Percentiles rank a stretch among this genome's conserved stretches.
phyloP scores from a whole-genome alignment of 2,888 invertebrate species.

The Magallana nippona region DNA sequence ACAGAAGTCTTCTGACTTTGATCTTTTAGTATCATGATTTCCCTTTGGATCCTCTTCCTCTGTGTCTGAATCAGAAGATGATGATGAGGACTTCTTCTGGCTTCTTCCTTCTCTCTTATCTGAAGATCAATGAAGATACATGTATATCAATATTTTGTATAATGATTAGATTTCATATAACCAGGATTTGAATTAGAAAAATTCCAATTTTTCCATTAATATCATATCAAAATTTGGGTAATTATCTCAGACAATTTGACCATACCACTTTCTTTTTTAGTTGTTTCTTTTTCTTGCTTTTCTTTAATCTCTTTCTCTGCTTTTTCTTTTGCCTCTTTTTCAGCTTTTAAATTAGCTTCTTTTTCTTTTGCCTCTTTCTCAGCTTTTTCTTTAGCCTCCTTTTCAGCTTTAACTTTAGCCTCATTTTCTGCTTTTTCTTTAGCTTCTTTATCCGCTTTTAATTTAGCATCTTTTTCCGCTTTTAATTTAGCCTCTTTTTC shows the following conservation, averaged over 20 bases:
- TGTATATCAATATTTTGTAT: neutral
- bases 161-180: too few relatives aligned
- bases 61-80: slow-evolving; percentile 33
- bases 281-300: neutral
- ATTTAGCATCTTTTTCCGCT: neutral
- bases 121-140: neutral
- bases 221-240: too few relatives aligned
- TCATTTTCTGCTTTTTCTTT: neutral
- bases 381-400: neutral
- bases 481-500: neutral
- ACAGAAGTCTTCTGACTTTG: too few relatives aligned
- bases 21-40: slow-evolving; percentile 5
- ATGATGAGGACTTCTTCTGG: slow-evolving; percentile 27
- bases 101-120: slow-evolving; percentile 4
- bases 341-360: neutral
- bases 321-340: neutral
- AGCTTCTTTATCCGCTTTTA: neutral
- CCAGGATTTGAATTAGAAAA: too few relatives aligned
- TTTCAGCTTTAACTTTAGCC: neutral
- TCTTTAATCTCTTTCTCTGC: neutral
- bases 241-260: too few relatives aligned
- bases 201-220: too few relatives aligned
- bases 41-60: slow-evolving; percentile 14
- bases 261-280: neutral
- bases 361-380: neutral